These are phyloP conservation scores for Oscheius sp. DNA, from an alignment of 1,140 invertebrate genomes.

Conservation along the genomic window DNA sequence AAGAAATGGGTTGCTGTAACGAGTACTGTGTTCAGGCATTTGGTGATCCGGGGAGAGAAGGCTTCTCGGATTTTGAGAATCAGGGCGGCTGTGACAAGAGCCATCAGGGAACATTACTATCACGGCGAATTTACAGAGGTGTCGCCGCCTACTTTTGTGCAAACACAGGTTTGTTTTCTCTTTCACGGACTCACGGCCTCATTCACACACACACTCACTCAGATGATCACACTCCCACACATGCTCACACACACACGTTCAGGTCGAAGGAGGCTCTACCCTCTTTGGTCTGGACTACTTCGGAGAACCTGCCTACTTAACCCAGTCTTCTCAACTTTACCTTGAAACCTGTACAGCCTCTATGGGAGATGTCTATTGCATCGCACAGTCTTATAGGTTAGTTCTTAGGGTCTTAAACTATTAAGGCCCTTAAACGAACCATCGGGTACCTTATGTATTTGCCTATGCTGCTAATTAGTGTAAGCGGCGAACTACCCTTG, in stretches of 20 bases:
- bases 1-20: background rate
- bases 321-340: constrained; percentile 97
- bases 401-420: background rate
- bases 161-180: constrained; percentile 62
- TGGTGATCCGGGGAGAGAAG: constrained; percentile 97
- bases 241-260: background rate
- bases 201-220: background rate
- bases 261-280: constrained; percentile 93
- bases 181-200: background rate
- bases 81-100: constrained; percentile 80
- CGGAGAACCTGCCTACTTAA: constrained; percentile 84
- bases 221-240: background rate
- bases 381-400: constrained; percentile 82
- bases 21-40: constrained; percentile 67
- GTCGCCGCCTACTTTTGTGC: constrained; percentile 89
- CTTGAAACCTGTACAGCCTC: constrained; percentile 90
- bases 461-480: background rate
- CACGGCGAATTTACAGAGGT: constrained; percentile 79
- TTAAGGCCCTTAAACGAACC: background rate
- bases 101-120: constrained; percentile 87
- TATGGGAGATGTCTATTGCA: constrained; percentile 92
- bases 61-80: constrained; percentile 84
- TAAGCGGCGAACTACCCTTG: background rate
- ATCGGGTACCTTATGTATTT: background rate
- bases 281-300: constrained; percentile 94